Evolutionary conservation across 2,888 invertebrate genomes (phyloP).

Genomic region (Eupelmus urozonus): DNA sequence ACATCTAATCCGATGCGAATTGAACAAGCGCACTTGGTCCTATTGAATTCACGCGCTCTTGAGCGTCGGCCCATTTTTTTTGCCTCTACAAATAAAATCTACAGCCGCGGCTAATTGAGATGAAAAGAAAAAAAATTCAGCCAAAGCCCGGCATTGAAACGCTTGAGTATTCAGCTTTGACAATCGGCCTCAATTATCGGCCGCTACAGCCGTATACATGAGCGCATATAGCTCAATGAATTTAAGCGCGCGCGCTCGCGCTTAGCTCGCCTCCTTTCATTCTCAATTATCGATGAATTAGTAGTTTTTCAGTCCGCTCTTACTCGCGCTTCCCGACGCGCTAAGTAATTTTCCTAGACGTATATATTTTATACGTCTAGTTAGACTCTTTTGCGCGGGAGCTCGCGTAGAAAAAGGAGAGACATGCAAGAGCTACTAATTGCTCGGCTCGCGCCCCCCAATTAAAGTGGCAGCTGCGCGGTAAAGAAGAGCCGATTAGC

Average conservation of each 20-base stretch:
- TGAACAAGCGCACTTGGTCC: no score
- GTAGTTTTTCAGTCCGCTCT: conserved; percentile 2
- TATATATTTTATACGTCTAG: background rate
- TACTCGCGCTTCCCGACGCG: background rate
- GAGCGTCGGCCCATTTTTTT: no score
- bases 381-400: no score
- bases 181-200: conserved; percentile 8
- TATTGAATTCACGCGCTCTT: no score
- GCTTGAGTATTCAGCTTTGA: background rate
- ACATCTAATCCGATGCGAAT: no score
- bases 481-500: conserved; percentile 31
- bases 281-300: conserved; percentile 10
- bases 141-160: background rate
- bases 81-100: background rate
- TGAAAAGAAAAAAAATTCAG: background rate
- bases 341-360: no score
- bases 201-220: no score
- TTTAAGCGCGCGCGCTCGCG: background rate
- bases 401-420: background rate
- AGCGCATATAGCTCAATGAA: no score
- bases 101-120: background rate
- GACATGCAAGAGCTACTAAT: conserved; percentile 59
- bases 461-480: conserved; percentile 39
- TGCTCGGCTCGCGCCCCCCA: conserved; percentile 56
- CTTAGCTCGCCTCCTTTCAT: background rate